These are phyloP conservation scores for Phalanger gymnotis DNA, from an alignment of 2,797 vertebrate species.

Conservation along the genomic window DNA sequence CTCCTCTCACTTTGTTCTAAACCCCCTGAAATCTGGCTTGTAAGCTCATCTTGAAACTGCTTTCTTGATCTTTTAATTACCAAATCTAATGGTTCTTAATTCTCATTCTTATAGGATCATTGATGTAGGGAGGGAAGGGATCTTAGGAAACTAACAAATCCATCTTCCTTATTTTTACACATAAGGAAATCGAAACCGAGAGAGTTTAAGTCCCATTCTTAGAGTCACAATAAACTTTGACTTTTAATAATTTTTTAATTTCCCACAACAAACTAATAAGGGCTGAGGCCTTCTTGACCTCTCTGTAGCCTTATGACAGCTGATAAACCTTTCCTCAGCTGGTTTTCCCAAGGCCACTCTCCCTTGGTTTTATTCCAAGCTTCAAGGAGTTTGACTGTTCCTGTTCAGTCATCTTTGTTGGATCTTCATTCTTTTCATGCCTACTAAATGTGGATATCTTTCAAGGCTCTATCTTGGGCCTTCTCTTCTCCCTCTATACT, in stretches of 20 bases:
- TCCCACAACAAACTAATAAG: not conserved
- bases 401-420: not conserved
- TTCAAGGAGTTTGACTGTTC: not conserved
- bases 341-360: not conserved
- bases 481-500: not conserved
- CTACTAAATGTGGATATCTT: not conserved
- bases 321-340: not conserved
- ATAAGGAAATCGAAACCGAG: not conserved
- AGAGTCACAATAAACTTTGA: not conserved
- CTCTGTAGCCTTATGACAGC: not conserved
- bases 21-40: not conserved
- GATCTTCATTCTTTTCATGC: not conserved
- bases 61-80: not conserved
- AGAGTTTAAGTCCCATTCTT: not conserved
- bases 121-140: not conserved
- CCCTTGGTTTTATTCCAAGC: not conserved
- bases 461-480: not conserved
- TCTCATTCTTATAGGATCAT: not conserved
- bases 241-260: not conserved
- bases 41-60: not conserved
- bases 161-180: not conserved
- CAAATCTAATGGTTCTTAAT: not conserved
- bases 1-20: not conserved
- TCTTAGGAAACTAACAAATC: not conserved
- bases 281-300: not conserved